Percentiles rank a stretch among this genome's conserved stretches.
phyloP scores from a whole-genome alignment of 2,797 vertebrate species.

The Poecile montanus region DNA sequence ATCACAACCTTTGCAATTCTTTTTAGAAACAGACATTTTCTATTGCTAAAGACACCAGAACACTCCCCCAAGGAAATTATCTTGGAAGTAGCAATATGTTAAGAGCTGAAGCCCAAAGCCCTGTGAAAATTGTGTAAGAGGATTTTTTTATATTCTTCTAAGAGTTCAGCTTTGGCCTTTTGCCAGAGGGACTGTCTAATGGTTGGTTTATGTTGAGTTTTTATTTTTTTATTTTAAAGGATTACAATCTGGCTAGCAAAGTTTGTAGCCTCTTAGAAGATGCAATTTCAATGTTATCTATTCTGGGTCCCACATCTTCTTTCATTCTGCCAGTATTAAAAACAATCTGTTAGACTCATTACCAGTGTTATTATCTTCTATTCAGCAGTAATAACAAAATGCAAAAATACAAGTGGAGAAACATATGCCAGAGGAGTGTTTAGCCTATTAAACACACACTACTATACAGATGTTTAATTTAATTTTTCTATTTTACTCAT shows the following conservation, averaged over 20 bases:
- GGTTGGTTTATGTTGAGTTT: not conserved
- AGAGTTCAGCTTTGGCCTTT: slow-evolving; percentile 26
- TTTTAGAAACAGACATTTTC: slow-evolving; percentile 1
- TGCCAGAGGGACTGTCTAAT: slow-evolving; percentile 21
- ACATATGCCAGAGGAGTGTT: not conserved
- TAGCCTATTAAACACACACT: not conserved
- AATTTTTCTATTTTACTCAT: not conserved
- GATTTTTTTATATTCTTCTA: slow-evolving; percentile 31
- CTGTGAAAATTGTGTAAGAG: slow-evolving; percentile 41
- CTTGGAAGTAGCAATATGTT: not conserved
- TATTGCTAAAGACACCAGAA: slow-evolving; percentile 7
- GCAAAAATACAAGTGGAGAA: not conserved
- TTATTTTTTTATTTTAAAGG: not conserved
- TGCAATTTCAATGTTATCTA: not conserved
- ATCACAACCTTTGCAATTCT: not conserved
- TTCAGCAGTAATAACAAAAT: not conserved
- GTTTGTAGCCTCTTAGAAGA: not conserved
- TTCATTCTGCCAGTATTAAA: not conserved
- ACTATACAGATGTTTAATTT: not conserved
- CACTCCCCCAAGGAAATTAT: not conserved
- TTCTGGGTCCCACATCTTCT: not conserved
- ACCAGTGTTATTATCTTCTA: not conserved
- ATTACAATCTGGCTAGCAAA: not conserved
- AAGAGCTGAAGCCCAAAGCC: slow-evolving; percentile 7
- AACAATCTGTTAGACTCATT: not conserved